Conservation (phyloP, 2,797 vertebrate genomes). For the Liasis olivaceus region DNA sequence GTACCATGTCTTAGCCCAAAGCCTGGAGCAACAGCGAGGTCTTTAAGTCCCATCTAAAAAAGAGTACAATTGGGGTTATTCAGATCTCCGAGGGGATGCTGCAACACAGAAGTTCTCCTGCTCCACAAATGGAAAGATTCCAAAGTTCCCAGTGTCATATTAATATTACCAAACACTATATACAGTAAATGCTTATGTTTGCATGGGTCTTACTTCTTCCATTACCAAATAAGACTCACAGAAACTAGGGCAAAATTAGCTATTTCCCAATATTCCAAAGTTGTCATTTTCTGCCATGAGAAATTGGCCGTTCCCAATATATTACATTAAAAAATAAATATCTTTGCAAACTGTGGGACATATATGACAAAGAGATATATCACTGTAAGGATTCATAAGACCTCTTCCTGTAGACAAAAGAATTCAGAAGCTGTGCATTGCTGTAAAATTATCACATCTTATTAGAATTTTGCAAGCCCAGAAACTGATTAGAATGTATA, state of each 20-base stretch:
- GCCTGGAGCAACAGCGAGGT: no score
- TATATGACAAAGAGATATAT: not conserved
- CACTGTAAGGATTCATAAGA: not conserved
- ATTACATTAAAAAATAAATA: not conserved
- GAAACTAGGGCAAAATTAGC: not conserved
- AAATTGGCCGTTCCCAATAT: not conserved
- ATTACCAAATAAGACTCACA: not conserved
- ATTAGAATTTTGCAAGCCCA: slow-evolving; percentile 9
- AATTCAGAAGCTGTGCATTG: not conserved
- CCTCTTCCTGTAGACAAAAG: not conserved
- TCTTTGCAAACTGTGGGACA: not conserved
- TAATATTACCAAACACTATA: not conserved
- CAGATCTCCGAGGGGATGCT: no score
- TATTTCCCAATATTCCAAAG: not conserved
- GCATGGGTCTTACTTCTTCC: not conserved
- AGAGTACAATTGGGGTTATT: no score
- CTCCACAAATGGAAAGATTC: no score
- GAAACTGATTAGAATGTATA: slow-evolving; percentile 17
- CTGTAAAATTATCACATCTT: slow-evolving; percentile 18
- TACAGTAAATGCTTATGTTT: not conserved
- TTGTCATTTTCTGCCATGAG: not conserved
- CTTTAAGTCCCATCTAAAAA: no score
- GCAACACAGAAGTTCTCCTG: no score
- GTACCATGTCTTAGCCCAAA: no score
- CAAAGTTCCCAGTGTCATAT: no score